Conservation (phyloP, 2,888 invertebrate genomes). For the Drosophila borborema region DNA sequence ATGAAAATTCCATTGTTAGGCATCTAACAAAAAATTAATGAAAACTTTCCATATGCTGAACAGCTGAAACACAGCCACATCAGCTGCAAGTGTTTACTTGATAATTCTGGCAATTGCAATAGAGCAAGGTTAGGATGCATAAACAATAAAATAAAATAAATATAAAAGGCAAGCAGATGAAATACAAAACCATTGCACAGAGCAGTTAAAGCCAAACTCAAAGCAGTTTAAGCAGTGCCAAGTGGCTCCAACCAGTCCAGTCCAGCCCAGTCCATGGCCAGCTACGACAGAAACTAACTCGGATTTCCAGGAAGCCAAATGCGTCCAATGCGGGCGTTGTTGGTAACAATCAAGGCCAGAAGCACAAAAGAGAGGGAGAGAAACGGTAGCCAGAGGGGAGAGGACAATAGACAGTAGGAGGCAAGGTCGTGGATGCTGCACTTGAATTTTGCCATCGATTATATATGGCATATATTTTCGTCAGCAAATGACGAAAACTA, state of each 20-base stretch:
- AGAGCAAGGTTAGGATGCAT: constrained; percentile 27
- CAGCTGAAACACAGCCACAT: constrained; percentile 3
- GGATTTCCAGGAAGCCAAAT: constrained; percentile 43
- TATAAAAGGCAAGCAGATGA: constrained; percentile 11
- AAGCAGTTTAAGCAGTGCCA: constrained; percentile 31
- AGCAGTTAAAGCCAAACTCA: constrained; percentile 9
- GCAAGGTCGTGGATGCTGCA: constrained; percentile 9
- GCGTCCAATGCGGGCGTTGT: constrained; percentile 2
- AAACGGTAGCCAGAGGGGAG: not conserved
- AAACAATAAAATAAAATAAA: constrained; percentile 34
- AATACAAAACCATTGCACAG: constrained; percentile 37
- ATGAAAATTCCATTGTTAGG: not conserved
- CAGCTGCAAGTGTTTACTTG: constrained; percentile 49
- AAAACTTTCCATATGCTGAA: constrained; percentile 45
- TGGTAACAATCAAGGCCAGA: constrained; percentile 43
- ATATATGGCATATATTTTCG: constrained; percentile 32
- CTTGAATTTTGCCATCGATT: constrained; percentile 34
- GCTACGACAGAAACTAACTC: constrained; percentile 13
- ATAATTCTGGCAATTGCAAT: constrained; percentile 30
- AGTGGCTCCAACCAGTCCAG: constrained; percentile 44
- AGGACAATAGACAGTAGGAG: not conserved
- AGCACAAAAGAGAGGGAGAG: not conserved
- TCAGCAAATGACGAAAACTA: constrained; percentile 27
- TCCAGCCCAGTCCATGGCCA: constrained; percentile 18
- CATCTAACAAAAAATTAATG: not conserved